Evolutionary conservation across 2,797 vertebrate species (phyloP).

Genomic region (Bryconaethiops microstoma): DNA sequence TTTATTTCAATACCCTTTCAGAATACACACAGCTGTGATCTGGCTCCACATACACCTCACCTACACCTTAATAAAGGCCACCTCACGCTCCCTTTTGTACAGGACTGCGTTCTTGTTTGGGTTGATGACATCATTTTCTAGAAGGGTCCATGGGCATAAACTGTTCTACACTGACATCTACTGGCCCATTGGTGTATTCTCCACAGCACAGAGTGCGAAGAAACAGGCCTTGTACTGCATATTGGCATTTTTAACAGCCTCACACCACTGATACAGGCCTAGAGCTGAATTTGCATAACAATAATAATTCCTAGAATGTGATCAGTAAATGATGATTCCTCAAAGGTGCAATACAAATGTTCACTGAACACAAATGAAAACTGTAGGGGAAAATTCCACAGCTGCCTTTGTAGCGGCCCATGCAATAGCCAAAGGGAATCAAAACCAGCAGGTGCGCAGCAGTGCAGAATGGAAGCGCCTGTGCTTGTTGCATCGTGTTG

Average conservation of each 20-base stretch:
- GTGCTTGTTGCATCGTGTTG: constrained; percentile 1
- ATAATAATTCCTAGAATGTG: not conserved
- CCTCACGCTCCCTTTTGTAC: too few relatives aligned
- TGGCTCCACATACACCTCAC: too few relatives aligned
- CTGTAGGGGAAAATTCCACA: not conserved
- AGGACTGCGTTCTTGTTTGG: not conserved
- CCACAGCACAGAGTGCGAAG: not conserved
- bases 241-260: not conserved
- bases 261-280: too few relatives aligned
- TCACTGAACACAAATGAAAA: too few relatives aligned
- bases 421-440: not conserved
- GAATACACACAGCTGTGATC: too few relatives aligned
- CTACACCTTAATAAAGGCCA: too few relatives aligned
- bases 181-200: constrained; percentile 2
- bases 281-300: too few relatives aligned
- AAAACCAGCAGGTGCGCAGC: not conserved
- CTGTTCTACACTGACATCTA: constrained; percentile 37
- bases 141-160: constrained; percentile 24
- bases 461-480: not conserved
- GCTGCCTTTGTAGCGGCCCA: not conserved
- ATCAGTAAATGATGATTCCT: not conserved
- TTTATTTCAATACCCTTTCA: too few relatives aligned
- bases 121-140: constrained; percentile 33
- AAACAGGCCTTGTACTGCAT: not conserved
- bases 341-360: not conserved